Percentiles rank a stretch among this genome's conserved stretches.
phyloP scores from a whole-genome alignment of 2,888 invertebrate species.

The Chorisops tibialis region DNA sequence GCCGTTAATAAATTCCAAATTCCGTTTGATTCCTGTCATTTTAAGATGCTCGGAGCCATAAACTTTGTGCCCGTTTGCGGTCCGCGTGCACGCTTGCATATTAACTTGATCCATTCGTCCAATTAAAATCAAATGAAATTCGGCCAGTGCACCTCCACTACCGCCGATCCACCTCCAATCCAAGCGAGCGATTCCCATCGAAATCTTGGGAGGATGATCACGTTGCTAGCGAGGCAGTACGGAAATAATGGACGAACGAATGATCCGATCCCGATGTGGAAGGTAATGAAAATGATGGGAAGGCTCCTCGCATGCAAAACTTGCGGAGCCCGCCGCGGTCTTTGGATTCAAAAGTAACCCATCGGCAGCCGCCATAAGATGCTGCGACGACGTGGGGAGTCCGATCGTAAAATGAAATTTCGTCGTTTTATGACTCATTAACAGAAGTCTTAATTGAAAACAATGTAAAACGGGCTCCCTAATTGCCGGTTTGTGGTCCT shows the following conservation, averaged over 20 bases:
- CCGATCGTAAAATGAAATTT: slow-evolving; percentile 29
- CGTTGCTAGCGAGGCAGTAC: not conserved
- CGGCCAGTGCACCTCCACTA: not conserved
- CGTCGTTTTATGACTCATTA: slow-evolving; percentile 35
- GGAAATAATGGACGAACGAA: slow-evolving; percentile 4
- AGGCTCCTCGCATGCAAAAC: slow-evolving; percentile 2
- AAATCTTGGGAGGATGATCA: not conserved
- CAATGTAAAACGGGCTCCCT: slow-evolving; percentile 30
- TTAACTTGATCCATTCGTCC: slow-evolving; percentile 24
- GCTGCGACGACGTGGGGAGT: slow-evolving; percentile 24
- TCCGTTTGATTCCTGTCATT: slow-evolving; percentile 14
- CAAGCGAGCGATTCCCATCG: not conserved
- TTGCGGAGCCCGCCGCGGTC: not conserved
- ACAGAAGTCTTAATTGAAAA: slow-evolving; percentile 35
- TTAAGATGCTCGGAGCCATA: not conserved
- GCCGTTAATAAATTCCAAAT: not conserved
- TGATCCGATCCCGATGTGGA: not conserved
- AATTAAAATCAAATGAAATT: slow-evolving; percentile 32
- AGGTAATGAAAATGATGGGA: not conserved
- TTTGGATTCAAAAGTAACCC: too few species aligned
- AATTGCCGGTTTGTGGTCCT: slow-evolving; percentile 18
- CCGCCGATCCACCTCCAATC: not conserved
- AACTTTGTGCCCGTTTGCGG: not conserved
- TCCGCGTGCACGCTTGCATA: not conserved
- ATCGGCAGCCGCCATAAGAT: not conserved